Percentiles rank a stretch among this genome's conserved stretches.
Evolutionary conservation across 2,113 vertebrate species (phyloP).

Genomic region (Tichodroma muraria): DNA sequence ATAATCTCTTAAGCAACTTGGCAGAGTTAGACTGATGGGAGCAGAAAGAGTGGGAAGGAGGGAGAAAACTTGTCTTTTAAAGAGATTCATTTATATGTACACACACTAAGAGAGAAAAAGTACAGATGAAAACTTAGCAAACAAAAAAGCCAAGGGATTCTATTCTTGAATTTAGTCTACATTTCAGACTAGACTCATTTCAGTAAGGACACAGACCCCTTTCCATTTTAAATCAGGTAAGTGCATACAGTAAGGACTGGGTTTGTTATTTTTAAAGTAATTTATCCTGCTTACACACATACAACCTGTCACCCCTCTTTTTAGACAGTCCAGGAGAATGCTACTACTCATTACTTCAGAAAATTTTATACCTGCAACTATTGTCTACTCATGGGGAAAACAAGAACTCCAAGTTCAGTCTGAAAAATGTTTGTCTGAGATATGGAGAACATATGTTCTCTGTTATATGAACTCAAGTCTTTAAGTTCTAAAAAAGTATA

Average conservation of each 20-base stretch:
- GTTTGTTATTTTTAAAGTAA: background rate
- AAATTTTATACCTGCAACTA: background rate
- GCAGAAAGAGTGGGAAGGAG: background rate
- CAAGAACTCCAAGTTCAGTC: background rate
- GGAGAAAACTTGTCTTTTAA: background rate
- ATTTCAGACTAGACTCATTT: background rate
- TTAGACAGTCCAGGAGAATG: background rate
- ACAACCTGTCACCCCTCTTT: background rate
- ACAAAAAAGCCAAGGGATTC: background rate
- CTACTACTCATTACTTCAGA: background rate
- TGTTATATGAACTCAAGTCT: background rate
- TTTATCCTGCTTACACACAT: background rate
- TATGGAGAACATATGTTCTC: background rate
- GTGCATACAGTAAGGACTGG: background rate
- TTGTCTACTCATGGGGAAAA: background rate
- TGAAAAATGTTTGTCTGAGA: background rate
- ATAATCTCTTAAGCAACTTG: background rate
- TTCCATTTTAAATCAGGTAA: background rate
- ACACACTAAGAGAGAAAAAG: background rate
- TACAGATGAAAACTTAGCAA: background rate
- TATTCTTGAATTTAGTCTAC: background rate
- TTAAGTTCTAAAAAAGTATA: background rate
- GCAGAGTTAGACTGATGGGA: background rate
- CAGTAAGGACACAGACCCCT: background rate
- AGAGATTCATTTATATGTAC: background rate